A percentile compares a stretch with the other conserved stretches of the same genome.
Evolutionary conservation across 2,113 vertebrate species (phyloP).

Genomic region (Egretta garzetta): DNA sequence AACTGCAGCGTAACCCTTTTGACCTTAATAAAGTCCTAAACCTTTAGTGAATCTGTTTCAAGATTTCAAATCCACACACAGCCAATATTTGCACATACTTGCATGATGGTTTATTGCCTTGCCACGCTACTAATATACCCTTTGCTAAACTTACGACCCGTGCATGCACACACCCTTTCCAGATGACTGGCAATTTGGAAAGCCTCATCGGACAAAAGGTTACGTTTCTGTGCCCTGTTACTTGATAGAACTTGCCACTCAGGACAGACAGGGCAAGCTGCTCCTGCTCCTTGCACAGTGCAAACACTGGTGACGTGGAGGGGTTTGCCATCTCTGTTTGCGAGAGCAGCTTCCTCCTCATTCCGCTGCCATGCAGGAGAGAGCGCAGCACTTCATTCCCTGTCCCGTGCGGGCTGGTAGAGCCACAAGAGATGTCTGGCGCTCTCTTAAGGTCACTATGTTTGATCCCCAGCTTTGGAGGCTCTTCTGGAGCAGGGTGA

Average conservation of each 20-base stretch:
- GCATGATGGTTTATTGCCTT: constrained; percentile 42
- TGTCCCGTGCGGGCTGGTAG: not conserved
- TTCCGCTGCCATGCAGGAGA: not conserved
- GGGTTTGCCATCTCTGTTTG: not conserved
- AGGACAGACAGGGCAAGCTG: not conserved
- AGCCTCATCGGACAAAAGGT: constrained; percentile 4
- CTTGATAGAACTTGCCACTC: not conserved
- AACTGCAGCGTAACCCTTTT: constrained; percentile 60
- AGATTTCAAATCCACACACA: constrained; percentile 37
- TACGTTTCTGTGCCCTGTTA: not conserved
- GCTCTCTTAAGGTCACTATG: no score
- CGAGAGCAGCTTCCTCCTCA: not conserved
- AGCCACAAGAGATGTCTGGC: not conserved
- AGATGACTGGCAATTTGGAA: constrained; percentile 49
- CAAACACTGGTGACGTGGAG: fast-evolving
- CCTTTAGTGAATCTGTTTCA: constrained; percentile 56
- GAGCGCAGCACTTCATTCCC: fast-evolving
- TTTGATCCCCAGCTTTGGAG: not conserved
- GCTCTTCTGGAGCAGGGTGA: not conserved
- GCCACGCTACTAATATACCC: not conserved
- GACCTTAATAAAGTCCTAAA: constrained; percentile 71
- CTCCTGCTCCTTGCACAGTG: not conserved
- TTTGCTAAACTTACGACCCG: constrained; percentile 26
- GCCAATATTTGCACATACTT: constrained; percentile 21
- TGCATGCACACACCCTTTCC: not conserved